These are phyloP conservation scores for Drosophila nannoptera DNA, from an alignment of 1,140 invertebrate genomes.

Conservation along the genomic window DNA sequence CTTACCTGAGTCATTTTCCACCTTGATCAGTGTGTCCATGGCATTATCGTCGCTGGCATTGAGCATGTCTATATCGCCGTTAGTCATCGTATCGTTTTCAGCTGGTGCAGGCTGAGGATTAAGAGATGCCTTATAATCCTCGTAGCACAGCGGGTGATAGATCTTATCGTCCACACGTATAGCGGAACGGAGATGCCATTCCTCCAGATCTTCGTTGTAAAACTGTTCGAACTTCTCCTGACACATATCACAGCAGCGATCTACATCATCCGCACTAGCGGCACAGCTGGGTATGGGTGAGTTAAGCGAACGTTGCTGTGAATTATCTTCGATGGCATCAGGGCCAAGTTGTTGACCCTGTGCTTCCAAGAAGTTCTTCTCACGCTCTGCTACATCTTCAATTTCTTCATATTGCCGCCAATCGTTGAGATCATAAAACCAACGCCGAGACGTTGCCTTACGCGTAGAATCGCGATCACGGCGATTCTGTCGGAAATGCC, in stretches of 20 bases:
- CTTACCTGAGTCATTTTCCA: slow-evolving; percentile 53
- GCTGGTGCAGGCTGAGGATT: slow-evolving; percentile 51
- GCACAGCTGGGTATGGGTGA: slow-evolving; percentile 72
- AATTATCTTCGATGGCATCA: slow-evolving; percentile 79
- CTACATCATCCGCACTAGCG: slow-evolving; percentile 81
- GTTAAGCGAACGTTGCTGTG: slow-evolving; percentile 67
- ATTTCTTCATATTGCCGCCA: slow-evolving; percentile 97
- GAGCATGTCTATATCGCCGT: slow-evolving; percentile 51
- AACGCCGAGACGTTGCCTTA: slow-evolving; percentile 89
- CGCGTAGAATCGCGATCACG: slow-evolving; percentile 90
- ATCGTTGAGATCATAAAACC: slow-evolving; percentile 94
- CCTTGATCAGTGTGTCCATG: slow-evolving; percentile 69
- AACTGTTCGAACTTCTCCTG: slow-evolving; percentile 95
- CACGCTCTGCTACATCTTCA: slow-evolving; percentile 94
- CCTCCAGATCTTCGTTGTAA: slow-evolving; percentile 96
- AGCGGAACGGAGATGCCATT: slow-evolving; percentile 95
- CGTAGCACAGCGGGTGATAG: slow-evolving; percentile 94
- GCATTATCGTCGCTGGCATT: slow-evolving; percentile 71
- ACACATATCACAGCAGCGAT: slow-evolving; percentile 90
- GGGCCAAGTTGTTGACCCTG: slow-evolving; percentile 83
- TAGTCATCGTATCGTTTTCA: slow-evolving; percentile 6
- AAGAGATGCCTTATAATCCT: slow-evolving; percentile 86
- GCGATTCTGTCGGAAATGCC: slow-evolving; percentile 97
- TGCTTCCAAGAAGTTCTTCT: slow-evolving; percentile 93
- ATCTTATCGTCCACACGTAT: slow-evolving; percentile 87